Conservation (phyloP, 2,113 vertebrate species). For the Xenopus laevis region DNA sequence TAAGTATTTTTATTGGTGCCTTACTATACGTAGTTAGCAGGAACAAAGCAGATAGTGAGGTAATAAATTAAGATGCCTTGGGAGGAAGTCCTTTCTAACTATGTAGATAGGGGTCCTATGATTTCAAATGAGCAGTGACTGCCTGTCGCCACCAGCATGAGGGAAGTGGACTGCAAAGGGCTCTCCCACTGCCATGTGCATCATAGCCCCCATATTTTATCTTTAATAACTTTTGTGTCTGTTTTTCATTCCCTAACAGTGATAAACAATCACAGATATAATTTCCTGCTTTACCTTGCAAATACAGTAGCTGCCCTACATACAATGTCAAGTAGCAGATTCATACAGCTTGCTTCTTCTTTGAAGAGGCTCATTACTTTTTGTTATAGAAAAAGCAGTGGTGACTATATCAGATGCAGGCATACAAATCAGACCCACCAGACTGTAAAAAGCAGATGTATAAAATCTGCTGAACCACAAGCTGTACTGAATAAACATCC, state of each 20-base stretch:
- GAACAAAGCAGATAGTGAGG: no score
- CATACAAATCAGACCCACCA: background rate
- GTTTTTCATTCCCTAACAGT: background rate
- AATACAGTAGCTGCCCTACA: background rate
- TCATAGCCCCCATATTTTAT: no score
- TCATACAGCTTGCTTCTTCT: background rate
- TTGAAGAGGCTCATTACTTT: background rate
- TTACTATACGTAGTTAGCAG: no score
- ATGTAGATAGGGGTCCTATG: no score
- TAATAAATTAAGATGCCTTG: no score
- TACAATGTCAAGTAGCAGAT: background rate
- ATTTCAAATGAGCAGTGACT: no score
- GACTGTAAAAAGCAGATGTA: constrained; percentile 5
- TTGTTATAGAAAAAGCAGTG: background rate
- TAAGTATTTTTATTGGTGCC: no score
- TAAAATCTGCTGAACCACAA: background rate
- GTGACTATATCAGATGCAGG: background rate
- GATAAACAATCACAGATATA: background rate
- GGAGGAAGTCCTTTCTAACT: no score
- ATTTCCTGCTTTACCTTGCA: background rate
- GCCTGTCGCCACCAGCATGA: no score
- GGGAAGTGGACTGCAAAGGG: no score
- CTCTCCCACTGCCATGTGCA: no score
- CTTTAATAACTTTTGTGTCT: no score
- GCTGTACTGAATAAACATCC: background rate